phyloP scores from a whole-genome alignment of 1,140 invertebrate species.

The Ceratosolen fusciceps region DNA sequence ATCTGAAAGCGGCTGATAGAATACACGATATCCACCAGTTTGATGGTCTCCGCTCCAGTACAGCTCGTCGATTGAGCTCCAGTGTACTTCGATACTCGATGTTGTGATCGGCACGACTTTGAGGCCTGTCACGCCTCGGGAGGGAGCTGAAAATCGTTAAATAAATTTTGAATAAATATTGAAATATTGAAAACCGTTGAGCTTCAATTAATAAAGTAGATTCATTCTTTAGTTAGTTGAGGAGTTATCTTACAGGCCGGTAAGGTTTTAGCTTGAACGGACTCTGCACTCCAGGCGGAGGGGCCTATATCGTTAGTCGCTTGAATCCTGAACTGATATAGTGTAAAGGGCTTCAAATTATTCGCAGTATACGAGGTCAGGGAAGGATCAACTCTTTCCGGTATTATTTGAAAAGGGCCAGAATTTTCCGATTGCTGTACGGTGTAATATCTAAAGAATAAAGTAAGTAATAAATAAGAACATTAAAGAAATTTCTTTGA shows the following conservation, averaged over 20 bases:
- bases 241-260: constrained; percentile 77
- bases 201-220: too few species aligned
- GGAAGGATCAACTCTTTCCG: constrained; percentile 86
- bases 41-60: constrained; percentile 91
- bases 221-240: too few species aligned
- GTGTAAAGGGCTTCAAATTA: constrained; percentile 89
- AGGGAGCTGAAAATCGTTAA: constrained; percentile 80
- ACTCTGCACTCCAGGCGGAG: constrained; percentile 91
- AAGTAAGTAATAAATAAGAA: too few species aligned
- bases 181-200: not conserved
- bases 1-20: constrained; percentile 90
- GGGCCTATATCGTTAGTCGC: constrained; percentile 97
- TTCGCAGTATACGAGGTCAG: constrained; percentile 87
- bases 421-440: constrained; percentile 89
- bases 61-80: constrained; percentile 81
- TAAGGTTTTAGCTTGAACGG: constrained; percentile 88
- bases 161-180: not conserved
- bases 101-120: constrained; percentile 94
- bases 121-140: constrained; percentile 83
- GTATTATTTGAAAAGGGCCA: constrained; percentile 85
- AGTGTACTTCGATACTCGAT: constrained; percentile 89
- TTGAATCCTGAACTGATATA: constrained; percentile 94
- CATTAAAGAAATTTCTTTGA: too few species aligned
- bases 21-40: constrained; percentile 89
- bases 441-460: constrained; percentile 83